Base-by-base conservation (phyloP, 2,888 invertebrate genomes). In the Eupithecia subumbrata region DNA sequence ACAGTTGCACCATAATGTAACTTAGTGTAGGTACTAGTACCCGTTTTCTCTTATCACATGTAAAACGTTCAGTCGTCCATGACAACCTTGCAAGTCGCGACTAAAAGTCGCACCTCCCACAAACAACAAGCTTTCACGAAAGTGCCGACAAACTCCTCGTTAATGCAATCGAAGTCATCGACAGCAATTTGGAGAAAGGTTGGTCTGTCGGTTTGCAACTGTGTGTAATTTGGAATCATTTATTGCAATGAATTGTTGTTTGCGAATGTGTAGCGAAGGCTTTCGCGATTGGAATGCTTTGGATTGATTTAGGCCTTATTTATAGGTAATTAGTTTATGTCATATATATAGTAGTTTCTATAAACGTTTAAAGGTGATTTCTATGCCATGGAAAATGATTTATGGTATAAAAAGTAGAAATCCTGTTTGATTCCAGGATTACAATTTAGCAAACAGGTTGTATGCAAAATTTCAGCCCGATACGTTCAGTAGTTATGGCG, bases 161-260 rank as follows among this genome's bases (percentile, higher is more conserved):
- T 78, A 80, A 71, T 72, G 69, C 56, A 77, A 78, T 79, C 74
- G 74, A 76, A n/a, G 69, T 25, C 76, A 81, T 80, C 78, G 78
- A 73, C 79, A 76, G 70, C 76, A 76, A 80, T 77, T 80, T 73
- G 79, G 81, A 79, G 80, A 81, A 81, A 81, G 81, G 79, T 67
- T n/a, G 18, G 68, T 68, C 40, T 43, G 43, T 43, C 40, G 5
- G 68, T 68, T 64, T 64, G 11, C n/a, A 18, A 34, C 60, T 64
- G 63, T 68, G 25, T 45, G 71, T 78, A 70, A 76, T 78, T 79
- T 69, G 45, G 64, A 70, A 56, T 77, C 52, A 78, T 79, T 79
- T 78, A 78, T 72, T 63, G 70, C 67, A 67, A 78, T 78, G 80
- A 80, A 73, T 76, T 76, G 76, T 73, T 73, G 69, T 43, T 68